Conservation (phyloP, 2,797 vertebrate species). For the Echeneis naucrates region DNA sequence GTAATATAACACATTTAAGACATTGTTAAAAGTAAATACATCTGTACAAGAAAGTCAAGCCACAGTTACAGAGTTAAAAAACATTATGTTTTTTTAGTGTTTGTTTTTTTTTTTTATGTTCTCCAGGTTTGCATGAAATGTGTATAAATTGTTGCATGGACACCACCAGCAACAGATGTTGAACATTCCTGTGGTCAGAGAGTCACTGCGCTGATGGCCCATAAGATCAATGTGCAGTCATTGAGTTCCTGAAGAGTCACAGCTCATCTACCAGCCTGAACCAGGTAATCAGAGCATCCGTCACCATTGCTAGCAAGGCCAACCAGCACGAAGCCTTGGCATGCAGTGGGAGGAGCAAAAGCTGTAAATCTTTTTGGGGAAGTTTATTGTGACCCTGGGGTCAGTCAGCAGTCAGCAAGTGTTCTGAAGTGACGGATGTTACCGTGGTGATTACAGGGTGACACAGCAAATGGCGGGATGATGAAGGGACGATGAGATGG, state of each 20-base stretch:
- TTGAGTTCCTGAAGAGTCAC: conserved; percentile 37
- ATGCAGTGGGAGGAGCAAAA: conserved; percentile 16
- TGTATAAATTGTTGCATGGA: neutral
- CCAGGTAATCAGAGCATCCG: conserved; percentile 50
- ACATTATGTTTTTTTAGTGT: neutral
- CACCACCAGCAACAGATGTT: conserved; percentile 11
- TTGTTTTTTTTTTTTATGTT: neutral
- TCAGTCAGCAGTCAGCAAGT: conserved; percentile 45
- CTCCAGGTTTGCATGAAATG: neutral
- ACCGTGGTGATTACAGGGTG: conserved; percentile 55
- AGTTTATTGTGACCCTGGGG: conserved; percentile 65
- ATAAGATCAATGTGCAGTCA: conserved; percentile 20
- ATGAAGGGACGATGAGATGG: conserved; percentile 48
- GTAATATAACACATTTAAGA: neutral
- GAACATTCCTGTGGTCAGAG: conserved; percentile 2
- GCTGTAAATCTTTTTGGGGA: conserved; percentile 66
- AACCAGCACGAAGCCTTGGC: conserved; percentile 16
- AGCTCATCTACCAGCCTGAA: conserved; percentile 37
- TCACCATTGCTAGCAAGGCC: conserved; percentile 61
- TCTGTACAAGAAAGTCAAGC: neutral
- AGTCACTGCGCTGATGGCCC: conserved; percentile 13
- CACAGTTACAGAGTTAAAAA: neutral
- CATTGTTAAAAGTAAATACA: neutral
- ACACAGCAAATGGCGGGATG: conserved; percentile 29
- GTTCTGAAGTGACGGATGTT: conserved; percentile 66